These are phyloP conservation scores for Apotomis capreana DNA, from an alignment of 2,888 invertebrate genomes.

Conservation along the genomic window DNA sequence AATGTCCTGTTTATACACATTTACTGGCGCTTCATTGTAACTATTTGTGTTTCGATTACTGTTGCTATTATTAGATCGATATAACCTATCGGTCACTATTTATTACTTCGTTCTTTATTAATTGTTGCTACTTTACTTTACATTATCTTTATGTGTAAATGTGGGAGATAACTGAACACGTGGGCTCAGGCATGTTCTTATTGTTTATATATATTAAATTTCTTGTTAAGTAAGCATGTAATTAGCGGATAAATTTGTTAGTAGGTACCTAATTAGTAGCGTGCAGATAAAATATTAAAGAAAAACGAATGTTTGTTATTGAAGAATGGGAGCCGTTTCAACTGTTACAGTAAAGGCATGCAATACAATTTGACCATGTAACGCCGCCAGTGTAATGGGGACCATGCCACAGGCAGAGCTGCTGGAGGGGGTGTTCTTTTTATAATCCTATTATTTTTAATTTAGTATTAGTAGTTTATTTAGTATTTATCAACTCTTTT, in stretches of 20 bases:
- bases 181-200: background rate
- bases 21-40: background rate
- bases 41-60: background rate
- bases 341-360: too few species aligned
- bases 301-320: too few species aligned
- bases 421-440: too few species aligned
- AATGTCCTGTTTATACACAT: conserved; percentile 4
- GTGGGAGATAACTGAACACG: conserved; percentile 20
- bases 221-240: background rate
- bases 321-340: too few species aligned
- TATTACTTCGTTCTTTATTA: conserved; percentile 2
- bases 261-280: too few species aligned
- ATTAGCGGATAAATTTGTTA: background rate
- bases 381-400: too few species aligned
- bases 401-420: too few species aligned
- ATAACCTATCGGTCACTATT: conserved; percentile 19
- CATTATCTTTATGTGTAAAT: conserved; percentile 18
- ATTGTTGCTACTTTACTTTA: conserved; percentile 19
- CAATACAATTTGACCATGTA: too few species aligned
- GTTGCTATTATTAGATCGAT: conserved; percentile 11
- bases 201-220: background rate
- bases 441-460: too few species aligned
- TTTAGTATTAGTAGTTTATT: too few species aligned
- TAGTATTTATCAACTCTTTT: too few species aligned
- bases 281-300: too few species aligned